These are phyloP conservation scores for Seison nebaliae DNA, from an alignment of 1,140 invertebrate species.

Conservation along the genomic window DNA sequence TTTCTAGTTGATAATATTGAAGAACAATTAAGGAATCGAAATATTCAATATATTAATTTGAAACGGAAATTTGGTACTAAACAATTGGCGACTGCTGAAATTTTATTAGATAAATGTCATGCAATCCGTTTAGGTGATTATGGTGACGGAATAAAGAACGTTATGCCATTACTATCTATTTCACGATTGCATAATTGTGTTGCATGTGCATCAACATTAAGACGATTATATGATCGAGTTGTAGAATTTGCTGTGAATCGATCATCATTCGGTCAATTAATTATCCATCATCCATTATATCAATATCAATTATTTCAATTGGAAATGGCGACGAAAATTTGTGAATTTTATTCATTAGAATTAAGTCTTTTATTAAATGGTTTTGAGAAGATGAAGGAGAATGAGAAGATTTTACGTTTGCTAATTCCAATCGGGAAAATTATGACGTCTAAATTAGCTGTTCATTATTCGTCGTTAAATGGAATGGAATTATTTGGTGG, in stretches of 20 bases:
- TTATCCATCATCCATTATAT: conserved; percentile 33
- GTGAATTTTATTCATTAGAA: neutral
- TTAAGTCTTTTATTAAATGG: conserved; percentile 3
- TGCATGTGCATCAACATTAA: conserved; percentile 28
- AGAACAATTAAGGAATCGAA: conserved; percentile 30
- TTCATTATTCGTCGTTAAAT: too few relatives aligned
- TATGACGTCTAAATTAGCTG: too few relatives aligned
- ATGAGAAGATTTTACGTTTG: too few relatives aligned
- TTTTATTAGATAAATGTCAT: conserved; percentile 35
- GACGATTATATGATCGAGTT: conserved; percentile 27
- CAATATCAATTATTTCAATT: conserved; percentile 31
- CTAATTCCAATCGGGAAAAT: too few relatives aligned
- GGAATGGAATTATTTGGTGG: conserved; percentile 36
- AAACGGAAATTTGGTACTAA: conserved; percentile 37
- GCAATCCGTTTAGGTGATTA: conserved; percentile 24
- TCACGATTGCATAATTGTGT: conserved; percentile 36
- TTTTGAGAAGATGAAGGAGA: too few relatives aligned
- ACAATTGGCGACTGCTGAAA: conserved; percentile 37
- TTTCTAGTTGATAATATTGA: conserved; percentile 30
- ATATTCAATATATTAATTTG: conserved; percentile 33
- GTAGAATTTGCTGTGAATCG: conserved; percentile 33
- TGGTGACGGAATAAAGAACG: conserved; percentile 33
- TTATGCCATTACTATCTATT: conserved; percentile 35
- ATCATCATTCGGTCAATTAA: conserved; percentile 30
- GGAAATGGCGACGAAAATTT: conserved; percentile 23